Conservation (phyloP, 2,113 vertebrate genomes). For the Semnornis frantzii region DNA sequence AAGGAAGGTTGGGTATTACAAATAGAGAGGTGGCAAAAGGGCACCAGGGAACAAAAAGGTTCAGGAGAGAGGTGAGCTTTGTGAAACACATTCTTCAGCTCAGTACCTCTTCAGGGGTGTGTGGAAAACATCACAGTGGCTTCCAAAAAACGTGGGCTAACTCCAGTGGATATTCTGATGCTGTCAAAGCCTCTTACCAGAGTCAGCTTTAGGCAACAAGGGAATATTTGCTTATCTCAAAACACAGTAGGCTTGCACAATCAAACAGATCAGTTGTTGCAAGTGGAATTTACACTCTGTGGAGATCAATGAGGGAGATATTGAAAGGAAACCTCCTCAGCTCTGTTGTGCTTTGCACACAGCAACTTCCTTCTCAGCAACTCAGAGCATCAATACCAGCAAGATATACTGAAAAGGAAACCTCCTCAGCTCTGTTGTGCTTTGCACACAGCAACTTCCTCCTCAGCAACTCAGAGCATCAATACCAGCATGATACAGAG, state of each 20-base stretch:
- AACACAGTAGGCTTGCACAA: not conserved
- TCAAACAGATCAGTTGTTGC: not conserved
- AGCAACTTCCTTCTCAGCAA: slow-evolving; percentile 38
- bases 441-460: too few species aligned
- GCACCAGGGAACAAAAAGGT: not conserved
- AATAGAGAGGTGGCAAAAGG: not conserved
- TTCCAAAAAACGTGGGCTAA: not conserved
- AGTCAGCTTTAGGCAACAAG: not conserved
- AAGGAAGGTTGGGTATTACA: not conserved
- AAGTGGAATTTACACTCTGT: not conserved
- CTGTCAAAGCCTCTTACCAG: not conserved
- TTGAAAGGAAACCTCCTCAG: not conserved
- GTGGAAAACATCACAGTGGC: not conserved
- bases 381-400: slow-evolving; percentile 10
- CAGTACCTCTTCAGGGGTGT: not conserved
- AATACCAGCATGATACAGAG: not conserved
- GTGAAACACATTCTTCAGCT: not conserved
- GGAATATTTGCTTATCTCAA: not conserved
- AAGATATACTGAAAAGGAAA: not conserved
- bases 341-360: slow-evolving; percentile 41
- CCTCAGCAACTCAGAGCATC: not conserved
- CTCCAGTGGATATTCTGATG: not conserved
- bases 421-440: too few species aligned
- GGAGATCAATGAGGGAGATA: not conserved
- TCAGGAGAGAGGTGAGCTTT: not conserved